These are phyloP conservation scores for Oophaga sylvatica DNA, from an alignment of 2,797 vertebrate genomes.

Conservation along the genomic window DNA sequence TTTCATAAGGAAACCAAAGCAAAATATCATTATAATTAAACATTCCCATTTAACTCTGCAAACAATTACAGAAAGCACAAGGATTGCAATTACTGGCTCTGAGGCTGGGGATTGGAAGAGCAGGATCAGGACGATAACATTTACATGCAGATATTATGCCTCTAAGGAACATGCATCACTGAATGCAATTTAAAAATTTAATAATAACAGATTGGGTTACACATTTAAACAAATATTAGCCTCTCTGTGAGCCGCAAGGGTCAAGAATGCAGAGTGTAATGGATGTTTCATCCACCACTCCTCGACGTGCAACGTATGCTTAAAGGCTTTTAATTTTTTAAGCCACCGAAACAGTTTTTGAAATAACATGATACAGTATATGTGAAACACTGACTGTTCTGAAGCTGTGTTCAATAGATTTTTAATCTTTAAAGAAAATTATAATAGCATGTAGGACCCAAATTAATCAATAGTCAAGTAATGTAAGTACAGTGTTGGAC, in stretches of 20 bases:
- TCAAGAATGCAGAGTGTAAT: slow-evolving; percentile 37
- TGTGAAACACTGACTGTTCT: not conserved
- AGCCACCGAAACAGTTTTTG: not conserved
- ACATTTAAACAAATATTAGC: slow-evolving; percentile 49
- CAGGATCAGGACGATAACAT: slow-evolving; percentile 39
- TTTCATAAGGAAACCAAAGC: slow-evolving; percentile 44
- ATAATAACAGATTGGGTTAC: slow-evolving; percentile 58
- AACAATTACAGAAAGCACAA: slow-evolving; percentile 48
- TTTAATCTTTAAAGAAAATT: not conserved
- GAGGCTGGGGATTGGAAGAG: slow-evolving; percentile 35
- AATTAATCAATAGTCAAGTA: too few species aligned
- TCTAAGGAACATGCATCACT: slow-evolving; percentile 49
- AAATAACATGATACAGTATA: not conserved
- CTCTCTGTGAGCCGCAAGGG: slow-evolving; percentile 9
- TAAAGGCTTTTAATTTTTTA: not conserved
- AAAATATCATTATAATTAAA: slow-evolving; percentile 58
- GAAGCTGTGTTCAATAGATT: not conserved
- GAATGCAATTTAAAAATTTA: slow-evolving; percentile 55
- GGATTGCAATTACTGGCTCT: slow-evolving; percentile 52
- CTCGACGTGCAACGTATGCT: not conserved
- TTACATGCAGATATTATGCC: slow-evolving; percentile 52
- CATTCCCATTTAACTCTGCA: slow-evolving; percentile 48
- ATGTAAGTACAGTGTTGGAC: too few species aligned
- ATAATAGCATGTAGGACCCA: not conserved
- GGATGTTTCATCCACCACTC: not conserved